Base-by-base conservation (phyloP, 2,888 invertebrate species). In the Microplitis manilae region DNA sequence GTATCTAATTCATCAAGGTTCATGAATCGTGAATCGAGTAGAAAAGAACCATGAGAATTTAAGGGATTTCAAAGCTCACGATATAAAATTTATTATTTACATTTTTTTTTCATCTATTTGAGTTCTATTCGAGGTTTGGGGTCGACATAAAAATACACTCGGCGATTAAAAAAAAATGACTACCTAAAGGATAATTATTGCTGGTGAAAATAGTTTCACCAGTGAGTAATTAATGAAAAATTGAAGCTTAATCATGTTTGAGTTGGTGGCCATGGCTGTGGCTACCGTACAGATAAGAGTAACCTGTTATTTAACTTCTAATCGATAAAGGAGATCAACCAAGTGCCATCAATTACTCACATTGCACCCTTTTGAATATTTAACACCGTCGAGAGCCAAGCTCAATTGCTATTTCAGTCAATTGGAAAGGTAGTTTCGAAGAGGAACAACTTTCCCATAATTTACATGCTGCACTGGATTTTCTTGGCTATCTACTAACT, bases 271-370 rank as follows among this genome's bases (percentile, higher is more conserved):
- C 50, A 50, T 13, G 4, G 30, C 30, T 30, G 30, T 50, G 50
- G 50, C 50, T 50, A 50, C 9, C 5, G 4, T 8, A 13, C 50
- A 50, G 50, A 50, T 50, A 50, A 39, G 77, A 76, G 60, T 68
- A 15, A 62, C 62, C 15, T 64, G 61, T 73, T 73, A 79, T 77
- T 80, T 78, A 79, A 79, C 73, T 77, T 76, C 40, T 70, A 81
- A 79, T 79, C 78, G 79, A 77, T 68, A 40, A 64, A 79, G 72
- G 65, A 68, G 59, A 69, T 71, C 73, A 75, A 77, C 68, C 68
- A 73, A 76, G 78, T 78, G 76, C 78, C 80, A 81, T 81, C 79
- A 81, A 81, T 81, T 81, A 80, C 64, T 40, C 40, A 62, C 61
- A 59, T 73, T 67, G 67, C 20, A 13, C 69, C 38, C 75, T 75